Evolutionary conservation across 2,888 invertebrate genomes (phyloP).

Genomic region (Toxonevra muliebris): DNA sequence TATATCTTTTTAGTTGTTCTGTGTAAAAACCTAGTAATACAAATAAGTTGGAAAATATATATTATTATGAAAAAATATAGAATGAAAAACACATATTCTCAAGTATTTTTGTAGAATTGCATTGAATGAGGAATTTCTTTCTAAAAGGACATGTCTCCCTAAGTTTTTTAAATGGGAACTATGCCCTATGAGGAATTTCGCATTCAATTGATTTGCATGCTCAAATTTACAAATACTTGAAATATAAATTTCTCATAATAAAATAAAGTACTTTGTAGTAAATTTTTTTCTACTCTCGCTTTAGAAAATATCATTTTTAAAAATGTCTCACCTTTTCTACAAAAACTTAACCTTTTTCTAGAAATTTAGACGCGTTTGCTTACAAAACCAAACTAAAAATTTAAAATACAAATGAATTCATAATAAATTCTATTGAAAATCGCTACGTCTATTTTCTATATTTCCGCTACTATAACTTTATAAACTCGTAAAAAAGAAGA

Average conservation of each 20-base stretch:
- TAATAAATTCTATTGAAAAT: slow-evolving; percentile 3
- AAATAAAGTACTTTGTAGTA: slow-evolving; percentile 41
- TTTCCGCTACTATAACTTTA: slow-evolving; percentile 8
- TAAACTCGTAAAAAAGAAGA: background rate
- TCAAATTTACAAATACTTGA: slow-evolving; percentile 35
- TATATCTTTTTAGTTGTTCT: slow-evolving; percentile 11
- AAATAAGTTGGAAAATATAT: slow-evolving; percentile 47
- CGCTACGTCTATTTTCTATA: slow-evolving; percentile 12
- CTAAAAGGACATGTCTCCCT: background rate
- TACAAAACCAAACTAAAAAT: slow-evolving; percentile 5
- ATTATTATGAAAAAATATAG: slow-evolving; percentile 33
- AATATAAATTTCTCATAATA: slow-evolving; percentile 21
- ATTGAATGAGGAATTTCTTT: slow-evolving; percentile 17
- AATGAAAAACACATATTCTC: slow-evolving; percentile 29
- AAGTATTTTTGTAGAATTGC: slow-evolving; percentile 34
- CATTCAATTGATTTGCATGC: background rate
- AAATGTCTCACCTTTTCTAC: slow-evolving; percentile 11
- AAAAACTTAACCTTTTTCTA: slow-evolving; percentile 9
- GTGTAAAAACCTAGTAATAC: slow-evolving; percentile 19
- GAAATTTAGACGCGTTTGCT: slow-evolving; percentile 24
- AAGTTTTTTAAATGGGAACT: background rate
- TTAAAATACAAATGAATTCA: slow-evolving; percentile 7
- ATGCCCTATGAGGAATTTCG: background rate
- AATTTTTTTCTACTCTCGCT: slow-evolving; percentile 42
- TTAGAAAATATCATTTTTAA: slow-evolving; percentile 30